Conservation (phyloP, 2,797 vertebrate genomes). For the Melopsittacus undulatus region DNA sequence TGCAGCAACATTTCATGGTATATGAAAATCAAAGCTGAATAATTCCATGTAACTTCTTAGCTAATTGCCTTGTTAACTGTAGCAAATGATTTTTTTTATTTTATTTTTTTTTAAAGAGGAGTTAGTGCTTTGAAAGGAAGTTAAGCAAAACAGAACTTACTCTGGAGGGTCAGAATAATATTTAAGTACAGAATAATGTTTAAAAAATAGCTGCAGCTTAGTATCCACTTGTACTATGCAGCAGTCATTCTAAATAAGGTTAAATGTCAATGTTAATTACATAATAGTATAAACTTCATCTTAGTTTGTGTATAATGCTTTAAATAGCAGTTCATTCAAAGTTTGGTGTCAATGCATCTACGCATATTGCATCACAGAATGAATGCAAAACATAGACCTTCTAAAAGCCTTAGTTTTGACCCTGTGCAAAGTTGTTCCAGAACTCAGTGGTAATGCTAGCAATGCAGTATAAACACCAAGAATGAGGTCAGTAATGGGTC, state of each 20-base stretch:
- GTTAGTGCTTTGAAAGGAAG: background rate
- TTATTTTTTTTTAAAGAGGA: background rate
- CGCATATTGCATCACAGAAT: background rate
- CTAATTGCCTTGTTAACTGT: background rate
- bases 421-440: background rate
- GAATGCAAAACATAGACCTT: background rate
- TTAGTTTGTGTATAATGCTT: background rate
- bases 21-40: background rate
- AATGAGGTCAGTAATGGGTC: background rate
- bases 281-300: background rate
- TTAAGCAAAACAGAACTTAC: background rate
- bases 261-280: background rate
- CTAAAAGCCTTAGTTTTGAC: background rate
- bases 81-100: fast-evolving
- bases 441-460: background rate
- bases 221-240: background rate
- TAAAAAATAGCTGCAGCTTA: background rate
- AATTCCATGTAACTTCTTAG: background rate
- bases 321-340: background rate
- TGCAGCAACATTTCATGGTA: background rate
- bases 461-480: background rate
- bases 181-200: background rate
- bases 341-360: background rate
- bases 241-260: background rate
- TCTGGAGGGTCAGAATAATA: background rate